phyloP scores from a whole-genome alignment of 2,113 vertebrate species.

The Corythornis madagascariensis region DNA sequence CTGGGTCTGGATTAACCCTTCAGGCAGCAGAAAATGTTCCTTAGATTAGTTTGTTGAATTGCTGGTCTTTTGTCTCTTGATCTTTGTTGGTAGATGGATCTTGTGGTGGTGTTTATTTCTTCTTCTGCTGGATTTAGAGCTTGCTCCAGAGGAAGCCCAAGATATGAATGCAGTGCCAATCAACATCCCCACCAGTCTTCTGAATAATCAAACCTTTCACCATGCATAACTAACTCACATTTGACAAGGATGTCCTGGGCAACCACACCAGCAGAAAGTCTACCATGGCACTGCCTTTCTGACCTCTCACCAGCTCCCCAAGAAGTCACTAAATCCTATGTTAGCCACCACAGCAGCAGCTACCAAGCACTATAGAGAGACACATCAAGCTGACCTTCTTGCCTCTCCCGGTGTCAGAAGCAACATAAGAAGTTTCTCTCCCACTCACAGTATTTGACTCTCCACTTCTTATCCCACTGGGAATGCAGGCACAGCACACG shows the following conservation, averaged over 20 bases:
- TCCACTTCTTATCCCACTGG: constrained; percentile 53
- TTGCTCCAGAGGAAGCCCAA: not conserved
- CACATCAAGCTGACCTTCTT: not conserved
- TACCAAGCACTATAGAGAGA: not conserved
- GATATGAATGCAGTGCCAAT: not conserved
- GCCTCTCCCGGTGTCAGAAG: not conserved
- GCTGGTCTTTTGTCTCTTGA: not conserved
- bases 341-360: not conserved
- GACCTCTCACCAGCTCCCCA: not conserved
- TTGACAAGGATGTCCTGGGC: not conserved
- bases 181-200: not conserved
- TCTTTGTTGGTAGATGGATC: not conserved
- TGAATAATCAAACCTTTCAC: not conserved
- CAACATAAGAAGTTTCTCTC: constrained; percentile 18
- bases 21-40: not conserved
- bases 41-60: not conserved
- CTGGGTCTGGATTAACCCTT: not conserved
- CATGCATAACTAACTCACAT: not conserved
- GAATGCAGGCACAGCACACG: constrained; percentile 58
- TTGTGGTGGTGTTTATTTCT: too few relatives aligned
- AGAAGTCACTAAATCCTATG: not conserved
- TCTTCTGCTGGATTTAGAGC: not conserved
- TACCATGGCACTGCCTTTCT: not conserved
- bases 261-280: rapidly evolving
- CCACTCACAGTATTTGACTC: constrained; percentile 20